These are phyloP conservation scores for Brachypteracias leptosomus DNA, from an alignment of 2,113 vertebrate species.

Conservation along the genomic window DNA sequence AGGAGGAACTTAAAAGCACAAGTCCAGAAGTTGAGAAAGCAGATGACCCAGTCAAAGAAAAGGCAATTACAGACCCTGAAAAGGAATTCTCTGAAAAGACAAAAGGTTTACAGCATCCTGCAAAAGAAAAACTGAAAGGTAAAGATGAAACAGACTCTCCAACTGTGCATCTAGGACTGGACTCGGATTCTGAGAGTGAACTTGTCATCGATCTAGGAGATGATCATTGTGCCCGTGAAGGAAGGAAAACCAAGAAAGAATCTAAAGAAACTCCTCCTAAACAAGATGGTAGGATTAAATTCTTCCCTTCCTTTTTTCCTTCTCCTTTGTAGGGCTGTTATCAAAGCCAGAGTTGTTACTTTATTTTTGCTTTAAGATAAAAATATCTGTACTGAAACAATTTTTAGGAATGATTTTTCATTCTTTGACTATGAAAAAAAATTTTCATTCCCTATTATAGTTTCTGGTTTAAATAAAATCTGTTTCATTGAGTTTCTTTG, in stretches of 20 bases:
- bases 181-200: slow-evolving; percentile 96
- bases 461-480: not conserved
- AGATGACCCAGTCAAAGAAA: slow-evolving; percentile 79
- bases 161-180: slow-evolving; percentile 82
- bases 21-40: slow-evolving; percentile 71
- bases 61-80: slow-evolving; percentile 75
- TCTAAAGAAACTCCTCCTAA: slow-evolving; percentile 81
- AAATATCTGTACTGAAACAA: not conserved
- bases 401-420: not conserved
- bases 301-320: not conserved
- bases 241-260: slow-evolving; percentile 88
- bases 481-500: not conserved
- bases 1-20: slow-evolving; percentile 77
- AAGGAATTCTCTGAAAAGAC: slow-evolving; percentile 86
- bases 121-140: slow-evolving; percentile 83
- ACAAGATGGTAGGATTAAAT: slow-evolving; percentile 84
- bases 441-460: not conserved
- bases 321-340: not conserved
- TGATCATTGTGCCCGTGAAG: slow-evolving; percentile 86
- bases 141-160: slow-evolving; percentile 85
- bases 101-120: slow-evolving; percentile 72
- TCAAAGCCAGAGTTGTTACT: not conserved
- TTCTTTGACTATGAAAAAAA: not conserved
- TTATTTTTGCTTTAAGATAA: not conserved
- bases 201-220: slow-evolving; percentile 97